phyloP scores from a whole-genome alignment of 1,140 invertebrate species.

The Trichonephila inaurata region DNA sequence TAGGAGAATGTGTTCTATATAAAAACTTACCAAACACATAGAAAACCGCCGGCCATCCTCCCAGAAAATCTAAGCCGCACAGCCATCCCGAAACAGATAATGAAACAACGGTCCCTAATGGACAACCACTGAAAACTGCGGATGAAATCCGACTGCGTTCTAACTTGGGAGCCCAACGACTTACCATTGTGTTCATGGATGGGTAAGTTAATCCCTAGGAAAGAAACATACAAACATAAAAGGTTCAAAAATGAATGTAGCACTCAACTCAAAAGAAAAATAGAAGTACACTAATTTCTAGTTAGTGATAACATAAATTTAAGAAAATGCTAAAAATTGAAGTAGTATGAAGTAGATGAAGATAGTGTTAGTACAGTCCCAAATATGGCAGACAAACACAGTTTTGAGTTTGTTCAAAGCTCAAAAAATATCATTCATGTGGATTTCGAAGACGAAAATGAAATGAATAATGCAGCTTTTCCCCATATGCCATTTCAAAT shows the following conservation, averaged over 20 bases:
- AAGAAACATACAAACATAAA: background rate
- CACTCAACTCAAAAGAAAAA: background rate
- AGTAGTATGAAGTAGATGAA: too few species aligned
- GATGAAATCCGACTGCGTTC: constrained; percentile 90
- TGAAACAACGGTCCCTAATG: constrained; percentile 89
- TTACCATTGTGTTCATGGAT: constrained; percentile 92
- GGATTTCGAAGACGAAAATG: too few species aligned
- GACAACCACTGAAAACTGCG: constrained; percentile 88
- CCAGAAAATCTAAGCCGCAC: constrained; percentile 82
- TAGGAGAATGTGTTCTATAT: too few species aligned
- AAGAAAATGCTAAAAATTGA: too few species aligned
- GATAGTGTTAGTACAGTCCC: too few species aligned
- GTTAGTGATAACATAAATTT: too few species aligned
- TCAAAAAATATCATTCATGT: too few species aligned
- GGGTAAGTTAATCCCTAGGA: constrained; percentile 93
- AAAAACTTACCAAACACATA: constrained; percentile 88
- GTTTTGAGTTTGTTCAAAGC: too few species aligned
- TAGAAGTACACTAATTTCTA: background rate
- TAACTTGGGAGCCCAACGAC: constrained; percentile 90
- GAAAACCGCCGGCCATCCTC: constrained; percentile 94
- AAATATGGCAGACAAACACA: too few species aligned
- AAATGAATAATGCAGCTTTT: too few species aligned
- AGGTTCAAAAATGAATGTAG: background rate
- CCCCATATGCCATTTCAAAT: too few species aligned
- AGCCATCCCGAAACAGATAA: constrained; percentile 88